These are phyloP conservation scores for Drusus annulatus DNA, from an alignment of 1,140 invertebrate genomes.

Conservation along the genomic window DNA sequence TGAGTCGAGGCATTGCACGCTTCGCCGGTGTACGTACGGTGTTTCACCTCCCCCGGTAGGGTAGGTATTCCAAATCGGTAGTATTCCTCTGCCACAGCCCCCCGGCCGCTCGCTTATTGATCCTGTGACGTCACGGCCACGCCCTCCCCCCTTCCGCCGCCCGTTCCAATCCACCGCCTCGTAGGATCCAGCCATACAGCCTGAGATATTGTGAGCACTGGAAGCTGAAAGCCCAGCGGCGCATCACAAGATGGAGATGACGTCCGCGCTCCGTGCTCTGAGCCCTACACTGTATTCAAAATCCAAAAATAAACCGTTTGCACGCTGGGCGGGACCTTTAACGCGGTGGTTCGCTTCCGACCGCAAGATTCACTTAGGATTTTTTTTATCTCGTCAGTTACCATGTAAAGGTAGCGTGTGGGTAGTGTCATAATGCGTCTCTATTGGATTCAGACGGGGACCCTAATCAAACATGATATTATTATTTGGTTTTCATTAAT, in stretches of 20 bases:
- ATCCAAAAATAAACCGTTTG: too few relatives aligned
- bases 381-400: too few relatives aligned
- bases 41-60: neutral
- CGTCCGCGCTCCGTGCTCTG: neutral
- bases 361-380: too few relatives aligned
- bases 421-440: too few relatives aligned
- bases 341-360: too few relatives aligned
- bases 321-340: neutral
- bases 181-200: neutral
- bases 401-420: too few relatives aligned
- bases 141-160: constrained; percentile 48
- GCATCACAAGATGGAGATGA: neutral
- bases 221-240: neutral
- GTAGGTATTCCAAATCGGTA: neutral
- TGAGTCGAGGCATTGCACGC: neutral
- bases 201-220: constrained; percentile 8
- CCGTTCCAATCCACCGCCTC: constrained; percentile 1
- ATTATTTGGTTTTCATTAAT: too few relatives aligned
- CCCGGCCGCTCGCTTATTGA: constrained; percentile 52
- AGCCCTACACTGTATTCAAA: too few relatives aligned
- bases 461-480: too few relatives aligned
- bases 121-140: constrained; percentile 57
- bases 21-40: neutral
- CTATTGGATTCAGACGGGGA: too few relatives aligned
- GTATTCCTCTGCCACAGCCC: neutral